A percentile compares a stretch with the other conserved stretches of the same genome.
These are phyloP conservation scores for Cichlasoma orientale DNA, from an alignment of 2,797 vertebrate species.

Conservation along the genomic window DNA sequence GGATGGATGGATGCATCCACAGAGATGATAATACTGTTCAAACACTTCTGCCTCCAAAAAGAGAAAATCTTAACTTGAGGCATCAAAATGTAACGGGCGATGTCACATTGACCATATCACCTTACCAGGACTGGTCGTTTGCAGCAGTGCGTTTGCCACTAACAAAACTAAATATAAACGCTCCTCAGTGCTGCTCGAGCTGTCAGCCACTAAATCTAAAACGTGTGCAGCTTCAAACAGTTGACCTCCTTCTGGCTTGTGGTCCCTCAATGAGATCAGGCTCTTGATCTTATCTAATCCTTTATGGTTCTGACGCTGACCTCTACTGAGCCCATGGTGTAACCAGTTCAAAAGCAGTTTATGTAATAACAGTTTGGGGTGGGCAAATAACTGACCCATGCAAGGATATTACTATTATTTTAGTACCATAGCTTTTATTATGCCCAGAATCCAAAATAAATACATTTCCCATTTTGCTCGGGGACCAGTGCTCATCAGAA, in stretches of 20 bases:
- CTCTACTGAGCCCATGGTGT: slow-evolving; percentile 29
- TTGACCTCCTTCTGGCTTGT: slow-evolving; percentile 7
- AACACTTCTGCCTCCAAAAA: neutral
- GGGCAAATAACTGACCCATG: slow-evolving; percentile 43
- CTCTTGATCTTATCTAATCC: slow-evolving; percentile 54
- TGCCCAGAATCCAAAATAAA: slow-evolving; percentile 18
- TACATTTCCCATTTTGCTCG: slow-evolving; percentile 8
- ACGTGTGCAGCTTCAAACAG: neutral
- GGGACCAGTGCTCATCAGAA: slow-evolving; percentile 21
- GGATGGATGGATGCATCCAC: neutral
- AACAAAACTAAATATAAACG: neutral
- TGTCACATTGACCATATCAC: neutral
- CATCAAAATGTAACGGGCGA: neutral
- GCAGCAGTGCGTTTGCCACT: neutral
- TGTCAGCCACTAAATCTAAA: neutral
- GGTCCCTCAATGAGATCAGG: slow-evolving; percentile 27
- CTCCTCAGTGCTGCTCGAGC: neutral
- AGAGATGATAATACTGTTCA: neutral
- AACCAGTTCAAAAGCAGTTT: slow-evolving; percentile 27
- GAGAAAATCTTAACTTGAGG: neutral
- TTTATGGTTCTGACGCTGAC: slow-evolving; percentile 8
- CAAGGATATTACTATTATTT: neutral
- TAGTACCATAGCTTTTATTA: slow-evolving; percentile 6
- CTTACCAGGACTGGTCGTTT: neutral
- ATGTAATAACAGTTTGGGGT: slow-evolving; percentile 49